Base-by-base conservation (phyloP, 2,113 vertebrate species). In the Triplophysa tibetana region DNA sequence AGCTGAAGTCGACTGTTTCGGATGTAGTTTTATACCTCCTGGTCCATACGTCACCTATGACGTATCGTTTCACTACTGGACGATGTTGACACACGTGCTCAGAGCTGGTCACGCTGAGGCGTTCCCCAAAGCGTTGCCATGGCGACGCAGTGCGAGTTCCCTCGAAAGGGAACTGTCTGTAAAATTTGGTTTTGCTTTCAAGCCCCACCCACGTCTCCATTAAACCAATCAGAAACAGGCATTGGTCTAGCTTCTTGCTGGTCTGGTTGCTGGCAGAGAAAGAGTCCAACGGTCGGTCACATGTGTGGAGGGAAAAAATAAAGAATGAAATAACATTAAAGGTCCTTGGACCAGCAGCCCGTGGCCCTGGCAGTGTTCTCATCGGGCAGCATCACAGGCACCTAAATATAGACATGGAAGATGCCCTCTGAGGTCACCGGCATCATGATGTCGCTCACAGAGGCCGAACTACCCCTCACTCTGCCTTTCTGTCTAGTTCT, bases 331-430 rank as follows among this genome's bases (percentile, higher is more conserved):
- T 41, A 72, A 33, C 43, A 52, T 72, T 70, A 41, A 68, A 64
- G 68, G 58, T 64, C 58, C 60, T 72, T 19, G 19, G 68, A 64
- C 78, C 67, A 79, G 68, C 26, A 52, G 78, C 68, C 78, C 8
- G 1, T 56, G 60, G 60, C 43, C 60, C 70, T 48, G 26, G 67
- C 68, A 79, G 68, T 2, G 16, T n/a, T 79, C 58, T 79, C 60
- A 79, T 64, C 60, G 23, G 68, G 45, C 60, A 79, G 24, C 50
- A 79, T 79, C 60, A 23, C 48, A 72, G 48, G 65, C 23, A 38
- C 68, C 78, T 79, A 79, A 79, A 79, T 79, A 73, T 72, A 79
- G 78, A 43, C 45, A 24, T 13, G 14, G 23, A 24, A 72, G 58
- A 41, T 73, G 68, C 78, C 78, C 78, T 72, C 43, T 11, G 19